These are phyloP conservation scores for Gallinago nigripennis DNA, from an alignment of 2,797 vertebrate species.

Conservation along the genomic window DNA sequence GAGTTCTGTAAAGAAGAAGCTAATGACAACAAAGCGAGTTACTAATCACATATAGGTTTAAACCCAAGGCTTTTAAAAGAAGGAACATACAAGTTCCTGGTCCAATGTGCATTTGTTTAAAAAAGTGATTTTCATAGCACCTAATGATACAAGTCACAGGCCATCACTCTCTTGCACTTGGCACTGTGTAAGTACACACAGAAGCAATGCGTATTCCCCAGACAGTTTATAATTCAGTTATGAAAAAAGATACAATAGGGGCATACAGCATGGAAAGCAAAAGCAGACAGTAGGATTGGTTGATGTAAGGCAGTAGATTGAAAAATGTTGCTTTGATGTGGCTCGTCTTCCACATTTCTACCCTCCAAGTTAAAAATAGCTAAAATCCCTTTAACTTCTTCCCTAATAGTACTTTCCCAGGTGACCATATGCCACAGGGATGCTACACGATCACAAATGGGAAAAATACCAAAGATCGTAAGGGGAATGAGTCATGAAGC, in stretches of 20 bases:
- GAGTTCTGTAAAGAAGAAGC: not conserved
- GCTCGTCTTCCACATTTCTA: not conserved
- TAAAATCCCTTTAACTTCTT: conserved; percentile 2
- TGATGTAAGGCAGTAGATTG: not conserved
- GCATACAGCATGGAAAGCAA: not conserved
- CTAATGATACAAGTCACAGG: not conserved
- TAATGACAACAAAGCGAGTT: conserved; percentile 25
- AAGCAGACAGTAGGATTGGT: not conserved
- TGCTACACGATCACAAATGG: not conserved
- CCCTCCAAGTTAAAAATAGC: not conserved
- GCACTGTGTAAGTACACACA: not conserved
- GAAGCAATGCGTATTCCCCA: not conserved
- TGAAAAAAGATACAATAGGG: not conserved
- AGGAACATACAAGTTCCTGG: not conserved
- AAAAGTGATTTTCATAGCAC: not conserved
- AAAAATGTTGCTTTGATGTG: not conserved
- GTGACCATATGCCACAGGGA: conserved; percentile 41
- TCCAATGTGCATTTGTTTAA: not conserved
- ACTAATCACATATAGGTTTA: not conserved
- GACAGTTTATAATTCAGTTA: not conserved
- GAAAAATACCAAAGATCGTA: conserved; percentile 23
- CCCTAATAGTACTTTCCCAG: not conserved
- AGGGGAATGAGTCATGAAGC: conserved; percentile 31
- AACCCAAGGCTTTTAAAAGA: not conserved
- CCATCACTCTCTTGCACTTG: not conserved